Evolutionary conservation across 2,113 vertebrate genomes (phyloP).

Genomic region (Mobula hypostoma): DNA sequence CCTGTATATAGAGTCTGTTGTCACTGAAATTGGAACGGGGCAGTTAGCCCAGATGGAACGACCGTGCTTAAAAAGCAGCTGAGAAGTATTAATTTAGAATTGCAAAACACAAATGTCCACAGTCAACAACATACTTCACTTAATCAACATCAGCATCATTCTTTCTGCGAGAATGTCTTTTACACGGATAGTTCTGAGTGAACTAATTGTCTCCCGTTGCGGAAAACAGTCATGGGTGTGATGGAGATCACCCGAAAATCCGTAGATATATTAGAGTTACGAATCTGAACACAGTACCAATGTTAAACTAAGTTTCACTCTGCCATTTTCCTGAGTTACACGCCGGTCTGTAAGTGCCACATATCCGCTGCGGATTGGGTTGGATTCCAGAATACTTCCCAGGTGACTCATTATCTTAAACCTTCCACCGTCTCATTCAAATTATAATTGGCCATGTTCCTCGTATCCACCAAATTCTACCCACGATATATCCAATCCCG

Average conservation of each 20-base stretch:
- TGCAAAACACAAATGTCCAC: background rate
- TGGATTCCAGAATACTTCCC: background rate
- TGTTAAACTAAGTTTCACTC: background rate
- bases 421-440: background rate
- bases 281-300: background rate
- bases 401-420: background rate
- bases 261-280: too few relatives aligned
- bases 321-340: background rate
- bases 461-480: too few relatives aligned
- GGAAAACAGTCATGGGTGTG: too few relatives aligned
- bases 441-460: background rate
- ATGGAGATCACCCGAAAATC: background rate
- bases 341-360: background rate
- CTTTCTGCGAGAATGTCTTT: too few relatives aligned
- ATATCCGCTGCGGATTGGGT: background rate
- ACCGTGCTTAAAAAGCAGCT: background rate
- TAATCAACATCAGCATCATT: background rate
- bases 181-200: background rate
- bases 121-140: background rate
- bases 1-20: background rate
- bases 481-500: background rate
- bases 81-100: background rate
- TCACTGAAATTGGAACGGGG: too few relatives aligned
- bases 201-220: background rate
- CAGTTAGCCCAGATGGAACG: background rate